Evolutionary conservation across 1,140 invertebrate genomes (phyloP).

Genomic region (Penaeus japonicus): DNA sequence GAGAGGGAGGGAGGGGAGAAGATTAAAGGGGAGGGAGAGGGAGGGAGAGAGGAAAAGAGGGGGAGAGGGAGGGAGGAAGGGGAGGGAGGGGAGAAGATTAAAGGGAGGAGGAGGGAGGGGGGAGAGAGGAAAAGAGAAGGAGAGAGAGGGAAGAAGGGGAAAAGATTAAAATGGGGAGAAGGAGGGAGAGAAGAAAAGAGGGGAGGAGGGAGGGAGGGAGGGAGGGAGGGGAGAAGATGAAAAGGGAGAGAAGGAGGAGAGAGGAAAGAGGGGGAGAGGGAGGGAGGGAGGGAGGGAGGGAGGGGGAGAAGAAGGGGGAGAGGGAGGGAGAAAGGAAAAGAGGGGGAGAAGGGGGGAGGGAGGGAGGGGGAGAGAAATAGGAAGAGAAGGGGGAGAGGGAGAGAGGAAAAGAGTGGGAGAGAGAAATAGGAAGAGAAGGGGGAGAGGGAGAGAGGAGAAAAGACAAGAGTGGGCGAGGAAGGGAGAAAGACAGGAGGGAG

Average conservation of each 20-base stretch:
- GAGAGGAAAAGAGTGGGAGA: constrained; percentile 3
- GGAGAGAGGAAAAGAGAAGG: background rate
- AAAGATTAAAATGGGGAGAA: background rate
- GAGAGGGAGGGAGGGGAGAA: too few species aligned
- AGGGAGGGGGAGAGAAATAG: background rate
- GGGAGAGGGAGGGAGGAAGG: background rate
- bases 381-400: background rate
- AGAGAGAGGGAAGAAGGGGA: background rate
- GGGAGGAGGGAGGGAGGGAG: background rate
- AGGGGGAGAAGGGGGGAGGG: background rate
- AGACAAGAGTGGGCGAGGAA: background rate
- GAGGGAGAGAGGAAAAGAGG: background rate
- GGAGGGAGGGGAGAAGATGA: background rate
- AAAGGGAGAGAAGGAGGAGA: background rate
- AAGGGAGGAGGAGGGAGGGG: background rate
- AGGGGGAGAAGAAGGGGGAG: background rate
- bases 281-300: too few species aligned
- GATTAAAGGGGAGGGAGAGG: background rate
- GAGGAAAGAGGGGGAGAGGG: background rate
- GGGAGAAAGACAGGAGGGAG: background rate
- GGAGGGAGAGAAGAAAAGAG: background rate
- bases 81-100: background rate
- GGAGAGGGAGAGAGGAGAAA: too few species aligned
- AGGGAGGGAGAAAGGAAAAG: background rate
- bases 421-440: background rate